Evolutionary conservation across 2,888 invertebrate genomes (phyloP).

Genomic region (Temnothorax rugatulus): DNA sequence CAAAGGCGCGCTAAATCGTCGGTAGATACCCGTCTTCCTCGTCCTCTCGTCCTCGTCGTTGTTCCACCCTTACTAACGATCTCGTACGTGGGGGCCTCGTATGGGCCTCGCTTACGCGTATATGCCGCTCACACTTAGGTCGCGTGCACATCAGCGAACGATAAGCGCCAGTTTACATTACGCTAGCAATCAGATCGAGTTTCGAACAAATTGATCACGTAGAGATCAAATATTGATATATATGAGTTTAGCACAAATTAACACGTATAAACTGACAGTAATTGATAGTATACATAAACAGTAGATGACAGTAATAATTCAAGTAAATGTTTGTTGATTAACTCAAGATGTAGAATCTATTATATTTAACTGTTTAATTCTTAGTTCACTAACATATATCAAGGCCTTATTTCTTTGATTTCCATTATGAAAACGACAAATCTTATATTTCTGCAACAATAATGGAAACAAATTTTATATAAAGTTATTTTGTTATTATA

Average conservation of each 20-base stretch:
- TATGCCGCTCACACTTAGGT: constrained; percentile 49
- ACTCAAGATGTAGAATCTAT: not conserved
- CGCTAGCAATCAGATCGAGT: not conserved
- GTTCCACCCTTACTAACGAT: constrained; percentile 81
- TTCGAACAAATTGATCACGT: not conserved
- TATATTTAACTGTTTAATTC: not conserved
- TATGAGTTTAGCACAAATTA: not conserved
- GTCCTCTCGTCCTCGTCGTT: constrained; percentile 68
- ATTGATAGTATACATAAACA: not conserved
- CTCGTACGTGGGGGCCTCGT: constrained; percentile 75
- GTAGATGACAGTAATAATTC: not conserved
- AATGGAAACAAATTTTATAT: not conserved
- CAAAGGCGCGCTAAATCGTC: constrained; percentile 77
- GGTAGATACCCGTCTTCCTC: constrained; percentile 70
- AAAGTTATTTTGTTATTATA: not conserved
- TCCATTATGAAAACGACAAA: not conserved
- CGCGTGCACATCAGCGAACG: constrained; percentile 60
- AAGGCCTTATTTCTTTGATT: not conserved
- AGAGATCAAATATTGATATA: not conserved
- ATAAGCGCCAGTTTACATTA: not conserved
- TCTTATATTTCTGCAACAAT: not conserved
- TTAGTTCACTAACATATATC: not conserved
- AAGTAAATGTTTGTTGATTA: not conserved
- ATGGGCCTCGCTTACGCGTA: constrained; percentile 49
- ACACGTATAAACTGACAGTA: not conserved